phyloP scores from a whole-genome alignment of 2,113 vertebrate species.

The Andinoacara biseriatus region DNA sequence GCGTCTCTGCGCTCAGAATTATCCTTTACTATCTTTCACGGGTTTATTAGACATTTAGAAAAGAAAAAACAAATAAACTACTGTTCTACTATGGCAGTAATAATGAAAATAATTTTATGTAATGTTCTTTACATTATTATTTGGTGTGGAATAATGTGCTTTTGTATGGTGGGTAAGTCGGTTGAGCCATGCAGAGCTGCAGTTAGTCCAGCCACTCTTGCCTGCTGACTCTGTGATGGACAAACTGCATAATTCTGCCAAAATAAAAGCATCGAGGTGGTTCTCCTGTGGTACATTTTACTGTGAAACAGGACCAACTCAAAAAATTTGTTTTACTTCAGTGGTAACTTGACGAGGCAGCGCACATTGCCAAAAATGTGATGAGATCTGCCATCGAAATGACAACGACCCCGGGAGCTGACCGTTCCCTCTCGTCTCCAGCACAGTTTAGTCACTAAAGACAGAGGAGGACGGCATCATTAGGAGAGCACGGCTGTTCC shows the following conservation, averaged over 20 bases:
- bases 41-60: too few relatives aligned
- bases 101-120: not conserved
- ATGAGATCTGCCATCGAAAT: not conserved
- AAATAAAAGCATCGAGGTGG: not conserved
- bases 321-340: not conserved
- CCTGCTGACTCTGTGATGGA: not conserved
- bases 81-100: not conserved
- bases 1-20: not conserved
- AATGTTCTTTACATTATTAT: not conserved
- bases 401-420: not conserved
- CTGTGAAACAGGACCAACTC: not conserved
- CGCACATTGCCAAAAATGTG: not conserved
- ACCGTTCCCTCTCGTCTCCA: not conserved
- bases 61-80: too few relatives aligned
- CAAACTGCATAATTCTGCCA: not conserved
- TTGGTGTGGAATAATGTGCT: not conserved
- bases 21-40: not conserved
- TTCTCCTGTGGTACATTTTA: too few relatives aligned
- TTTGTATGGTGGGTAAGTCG: not conserved
- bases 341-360: too few relatives aligned
- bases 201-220: not conserved
- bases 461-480: not conserved
- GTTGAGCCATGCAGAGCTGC: not conserved
- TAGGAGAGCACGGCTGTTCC: not conserved
- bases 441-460: not conserved